Percentiles rank a stretch among this genome's conserved stretches.
phyloP scores from a whole-genome alignment of 2,113 vertebrate genomes.

The Fukomys damarensis region DNA sequence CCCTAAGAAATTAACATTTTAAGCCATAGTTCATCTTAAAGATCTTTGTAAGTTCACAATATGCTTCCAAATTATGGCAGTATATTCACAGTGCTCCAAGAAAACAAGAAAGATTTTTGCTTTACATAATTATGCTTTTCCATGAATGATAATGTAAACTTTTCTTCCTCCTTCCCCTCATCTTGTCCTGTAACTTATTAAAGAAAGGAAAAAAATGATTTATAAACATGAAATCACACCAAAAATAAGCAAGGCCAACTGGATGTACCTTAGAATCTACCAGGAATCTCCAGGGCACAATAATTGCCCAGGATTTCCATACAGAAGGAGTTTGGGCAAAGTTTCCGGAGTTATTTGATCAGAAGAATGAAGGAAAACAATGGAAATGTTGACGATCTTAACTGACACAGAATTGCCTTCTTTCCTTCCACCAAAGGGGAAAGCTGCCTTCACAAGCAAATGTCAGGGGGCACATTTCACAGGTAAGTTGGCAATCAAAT shows the following conservation, averaged over 20 bases:
- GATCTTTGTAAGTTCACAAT: slow-evolving; percentile 49
- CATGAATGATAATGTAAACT: not conserved
- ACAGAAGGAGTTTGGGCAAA: not conserved
- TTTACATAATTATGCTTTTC: not conserved
- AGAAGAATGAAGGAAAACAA: slow-evolving; percentile 53
- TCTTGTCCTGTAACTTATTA: not conserved
- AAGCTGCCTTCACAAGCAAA: slow-evolving; percentile 41
- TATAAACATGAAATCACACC: slow-evolving; percentile 40
- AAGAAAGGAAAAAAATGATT: not conserved
- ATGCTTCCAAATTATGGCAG: slow-evolving; percentile 19
- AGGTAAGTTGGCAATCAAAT: not conserved
- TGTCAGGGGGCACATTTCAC: slow-evolving; percentile 44
- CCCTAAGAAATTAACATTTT: slow-evolving; percentile 54
- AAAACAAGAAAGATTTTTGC: not conserved
- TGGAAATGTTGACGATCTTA: slow-evolving; percentile 54
- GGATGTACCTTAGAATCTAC: not conserved
- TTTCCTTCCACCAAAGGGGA: slow-evolving; percentile 11
- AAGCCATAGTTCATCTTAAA: slow-evolving; percentile 17
- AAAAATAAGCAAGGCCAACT: slow-evolving; percentile 31
- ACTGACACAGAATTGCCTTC: slow-evolving; percentile 48
- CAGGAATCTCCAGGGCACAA: not conserved
- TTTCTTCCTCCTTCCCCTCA: not conserved
- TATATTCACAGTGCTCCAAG: not conserved
- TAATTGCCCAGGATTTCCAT: not conserved
- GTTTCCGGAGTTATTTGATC: slow-evolving; percentile 44